Evolutionary conservation across 2,113 vertebrate genomes (phyloP), one percentile per base, ranked within the genome.

Genomic region (Lepus timidus): DNA sequence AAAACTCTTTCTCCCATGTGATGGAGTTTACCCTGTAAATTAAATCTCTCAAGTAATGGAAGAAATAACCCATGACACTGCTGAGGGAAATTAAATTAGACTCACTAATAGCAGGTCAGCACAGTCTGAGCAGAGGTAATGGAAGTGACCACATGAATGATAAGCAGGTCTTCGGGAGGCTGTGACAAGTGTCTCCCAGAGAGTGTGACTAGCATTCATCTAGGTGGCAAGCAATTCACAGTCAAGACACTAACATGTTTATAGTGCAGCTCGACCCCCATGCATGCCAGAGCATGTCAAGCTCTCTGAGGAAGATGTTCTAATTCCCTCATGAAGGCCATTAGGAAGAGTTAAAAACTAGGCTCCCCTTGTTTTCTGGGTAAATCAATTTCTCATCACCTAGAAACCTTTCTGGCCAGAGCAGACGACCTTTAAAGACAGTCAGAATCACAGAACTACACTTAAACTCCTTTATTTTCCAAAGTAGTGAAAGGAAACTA

Each of bases 21-120:
- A 98, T 97, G 96, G 95, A 98, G 97, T 98, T 98, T 98, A 96
- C 94, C 89, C 93, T 98, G 98, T 97, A 98, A 98, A 99, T 98
- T 98, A 98, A 98, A 98, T 98, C 96, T 97, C 96, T 97, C 95
- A 98, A 98, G 96, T 98, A 98, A 98, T 98, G 97, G 97, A 98
- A 98, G 97, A 98, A 98, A 98, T 97, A 98, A 98, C 97, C 98
- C 96, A 97, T 98, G 98, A 98, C 97, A 98, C 98, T 95, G 67
- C 97, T 95, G 95, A 97, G 96, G 97, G 95, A 98, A 98, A 99
- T 99, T 98, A 99, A 98, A 99, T 99, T 98, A 99, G 94, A 98
- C 98, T 97, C 97, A 97, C 97, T 98, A 98, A 98, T 98, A 98
- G 98, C 96, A 97, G 98, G 98, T 99, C 98, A 98, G 92, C 94